Conservation (phyloP, 2,797 vertebrate genomes). For the Discoglossus pictus region DNA sequence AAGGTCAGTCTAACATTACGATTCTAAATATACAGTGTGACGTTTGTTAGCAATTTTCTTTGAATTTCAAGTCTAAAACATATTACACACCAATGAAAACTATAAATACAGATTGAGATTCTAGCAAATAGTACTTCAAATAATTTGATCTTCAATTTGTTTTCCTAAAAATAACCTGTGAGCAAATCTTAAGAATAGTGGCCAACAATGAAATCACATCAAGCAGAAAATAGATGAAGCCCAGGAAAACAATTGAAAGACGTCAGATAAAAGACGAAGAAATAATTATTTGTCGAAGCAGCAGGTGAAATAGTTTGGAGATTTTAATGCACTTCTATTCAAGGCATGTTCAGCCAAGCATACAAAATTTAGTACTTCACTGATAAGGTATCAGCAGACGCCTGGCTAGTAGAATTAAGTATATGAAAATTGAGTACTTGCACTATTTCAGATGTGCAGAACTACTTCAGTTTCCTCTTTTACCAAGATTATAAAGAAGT, state of each 20-base stretch:
- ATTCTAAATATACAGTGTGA: too few relatives aligned
- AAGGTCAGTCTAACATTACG: too few relatives aligned
- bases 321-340: constrained; percentile 22
- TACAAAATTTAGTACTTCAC: too few relatives aligned
- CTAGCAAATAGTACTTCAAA: constrained; percentile 33
- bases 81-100: constrained; percentile 12
- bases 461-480: too few relatives aligned
- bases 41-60: too few relatives aligned
- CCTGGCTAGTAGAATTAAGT: not conserved
- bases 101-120: constrained; percentile 31
- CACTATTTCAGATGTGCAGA: too few relatives aligned
- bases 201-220: constrained; percentile 7
- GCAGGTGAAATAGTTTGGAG: constrained; percentile 17
- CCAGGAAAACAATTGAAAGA: constrained; percentile 41
- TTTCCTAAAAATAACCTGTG: constrained; percentile 38
- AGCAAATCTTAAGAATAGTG: constrained; percentile 32
- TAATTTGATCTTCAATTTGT: constrained; percentile 41
- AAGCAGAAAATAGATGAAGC: constrained; percentile 35
- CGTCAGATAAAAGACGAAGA: constrained; percentile 21
- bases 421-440: not conserved
- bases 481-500: too few relatives aligned
- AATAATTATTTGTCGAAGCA: constrained; percentile 28
- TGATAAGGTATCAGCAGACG: too few relatives aligned
- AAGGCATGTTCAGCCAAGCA: constrained; percentile 15
- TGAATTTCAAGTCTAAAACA: constrained; percentile 8